Evolutionary conservation across 2,797 vertebrate species (phyloP), one percentile per base, ranked within the genome.

Genomic region (Gila robusta): DNA sequence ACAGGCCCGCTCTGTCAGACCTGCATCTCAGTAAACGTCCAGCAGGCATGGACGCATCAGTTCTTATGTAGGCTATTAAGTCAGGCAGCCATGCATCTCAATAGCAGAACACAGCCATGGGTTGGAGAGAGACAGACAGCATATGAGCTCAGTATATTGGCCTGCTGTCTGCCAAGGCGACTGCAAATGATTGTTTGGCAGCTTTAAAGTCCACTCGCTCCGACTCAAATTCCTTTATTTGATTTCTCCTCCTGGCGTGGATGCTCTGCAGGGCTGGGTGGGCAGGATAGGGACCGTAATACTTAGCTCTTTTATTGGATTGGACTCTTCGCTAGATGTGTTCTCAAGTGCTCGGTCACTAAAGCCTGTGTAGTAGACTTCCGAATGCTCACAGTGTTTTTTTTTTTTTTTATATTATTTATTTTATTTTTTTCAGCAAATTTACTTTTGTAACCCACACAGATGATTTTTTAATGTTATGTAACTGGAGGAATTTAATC

Each of bases 11-110:
- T 54, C 41, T 87, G 84, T n/a, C 56, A 79, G 83, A 81, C 54
- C 76, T 64, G 82, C 81, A 52, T 66, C 41, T 44, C 67, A 82
- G 59, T 49, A 69, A 86, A 87, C 70, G 73, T 71, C 47, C 73
- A 84, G 52, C 76, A 73, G 70, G 5, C 71, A 83, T n/a, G 47
- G 66, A 62, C 23, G 89, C 64, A 87, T 90, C 90, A 86, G 83
- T 85, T 81, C 81, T 85, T 91, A 87, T 89, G 89, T 17, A 82
- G 82, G 79, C 64, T 78, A 90, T 85, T 90, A 90, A 92, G 80
- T 87, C 66, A 87, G 86, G 85, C 85, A 90, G 86, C 71, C 71
- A 82, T 88, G 86, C 64, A 85, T 89, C 87, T 79, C 70, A 47
- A 23, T 82, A 73, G 87, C 81, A 71, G 86, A 77, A 81, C 89